A percentile compares a stretch with the other conserved stretches of the same genome.
Conservation (phyloP, 2,888 invertebrate genomes). For the Acleris sparsana region DNA sequence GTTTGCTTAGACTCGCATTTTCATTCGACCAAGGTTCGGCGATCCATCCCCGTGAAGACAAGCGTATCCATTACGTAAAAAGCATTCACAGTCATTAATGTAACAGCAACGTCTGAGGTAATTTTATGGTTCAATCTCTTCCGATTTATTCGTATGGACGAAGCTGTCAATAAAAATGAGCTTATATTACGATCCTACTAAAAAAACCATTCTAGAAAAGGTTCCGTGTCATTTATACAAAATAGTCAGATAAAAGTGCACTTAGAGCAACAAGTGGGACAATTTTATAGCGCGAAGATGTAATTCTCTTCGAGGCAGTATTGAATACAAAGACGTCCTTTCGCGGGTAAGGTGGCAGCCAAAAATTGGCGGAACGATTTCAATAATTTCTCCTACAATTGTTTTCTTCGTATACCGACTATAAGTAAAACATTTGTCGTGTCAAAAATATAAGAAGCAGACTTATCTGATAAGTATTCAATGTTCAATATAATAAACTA, state of each 20-base stretch:
- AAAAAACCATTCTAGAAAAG: conserved; percentile 15
- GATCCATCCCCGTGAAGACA: conserved; percentile 29
- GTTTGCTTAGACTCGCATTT: conserved; percentile 24
- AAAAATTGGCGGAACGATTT: conserved; percentile 17
- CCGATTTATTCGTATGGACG: conserved; percentile 23
- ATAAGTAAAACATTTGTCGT: not conserved
- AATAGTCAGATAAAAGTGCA: conserved; percentile 35
- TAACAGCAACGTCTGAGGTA: conserved; percentile 23
- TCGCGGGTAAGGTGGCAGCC: conserved; percentile 12
- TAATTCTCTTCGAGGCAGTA: conserved; percentile 36
- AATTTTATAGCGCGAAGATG: conserved; percentile 35
- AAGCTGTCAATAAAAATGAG: conserved; percentile 27
- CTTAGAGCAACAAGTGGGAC: conserved; percentile 36
- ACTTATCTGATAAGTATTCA: conserved; percentile 6
- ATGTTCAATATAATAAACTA: conserved; percentile 12
- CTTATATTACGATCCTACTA: conserved; percentile 21
- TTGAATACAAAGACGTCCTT: conserved; percentile 32
- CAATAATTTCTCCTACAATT: not conserved
- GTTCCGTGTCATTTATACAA: conserved; percentile 8
- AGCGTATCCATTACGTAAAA: conserved; percentile 36
- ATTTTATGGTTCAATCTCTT: conserved; percentile 28
- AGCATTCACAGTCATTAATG: conserved; percentile 36
- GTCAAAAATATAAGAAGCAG: not conserved
- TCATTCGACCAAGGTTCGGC: conserved; percentile 26
- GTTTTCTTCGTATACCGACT: not conserved